These are phyloP conservation scores for Poicephalus gulielmi DNA, from an alignment of 2,113 vertebrate genomes.

Conservation along the genomic window DNA sequence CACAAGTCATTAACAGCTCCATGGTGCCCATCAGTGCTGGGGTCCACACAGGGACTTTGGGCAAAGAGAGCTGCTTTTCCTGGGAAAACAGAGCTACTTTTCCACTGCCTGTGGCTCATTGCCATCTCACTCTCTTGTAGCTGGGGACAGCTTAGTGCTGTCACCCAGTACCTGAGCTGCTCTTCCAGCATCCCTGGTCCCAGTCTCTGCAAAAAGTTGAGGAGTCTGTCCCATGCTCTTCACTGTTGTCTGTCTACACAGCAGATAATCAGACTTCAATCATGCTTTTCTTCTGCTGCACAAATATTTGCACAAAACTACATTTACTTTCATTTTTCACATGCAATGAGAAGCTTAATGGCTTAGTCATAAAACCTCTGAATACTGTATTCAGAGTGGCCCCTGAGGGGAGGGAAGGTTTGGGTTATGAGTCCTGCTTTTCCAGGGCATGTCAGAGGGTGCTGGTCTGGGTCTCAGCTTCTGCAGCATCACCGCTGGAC, in stretches of 20 bases:
- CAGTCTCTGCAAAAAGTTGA: neutral
- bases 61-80: neutral
- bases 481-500: accelerated
- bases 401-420: neutral
- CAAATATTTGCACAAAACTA: neutral
- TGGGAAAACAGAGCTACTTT: neutral
- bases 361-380: neutral
- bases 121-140: neutral
- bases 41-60: neutral
- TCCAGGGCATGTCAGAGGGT: neutral
- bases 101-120: neutral
- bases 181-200: neutral
- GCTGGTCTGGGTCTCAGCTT: neutral
- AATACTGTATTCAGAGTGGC: neutral
- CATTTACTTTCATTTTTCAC: neutral
- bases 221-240: neutral
- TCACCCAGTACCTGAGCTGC: neutral
- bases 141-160: neutral
- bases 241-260: neutral
- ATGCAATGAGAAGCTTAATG: neutral
- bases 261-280: neutral
- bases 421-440: neutral
- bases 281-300: neutral
- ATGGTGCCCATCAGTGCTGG: neutral
- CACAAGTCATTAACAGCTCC: neutral